These are phyloP conservation scores for Tetragonula clypearis DNA, from an alignment of 1,140 invertebrate species.

Conservation along the genomic window DNA sequence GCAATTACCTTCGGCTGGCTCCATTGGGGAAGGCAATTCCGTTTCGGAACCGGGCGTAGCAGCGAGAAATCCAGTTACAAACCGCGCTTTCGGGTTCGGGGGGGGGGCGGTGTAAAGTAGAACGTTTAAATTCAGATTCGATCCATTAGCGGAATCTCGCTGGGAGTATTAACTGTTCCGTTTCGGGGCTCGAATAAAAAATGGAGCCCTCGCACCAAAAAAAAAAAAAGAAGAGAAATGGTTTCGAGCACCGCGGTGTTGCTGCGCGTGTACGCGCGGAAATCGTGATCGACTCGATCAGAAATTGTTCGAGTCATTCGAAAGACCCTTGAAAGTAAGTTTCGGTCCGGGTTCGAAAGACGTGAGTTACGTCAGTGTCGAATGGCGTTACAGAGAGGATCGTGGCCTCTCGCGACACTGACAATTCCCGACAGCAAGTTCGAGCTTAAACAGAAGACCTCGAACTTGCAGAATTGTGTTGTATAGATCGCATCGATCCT, in stretches of 20 bases:
- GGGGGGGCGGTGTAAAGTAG: not conserved
- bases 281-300: not conserved
- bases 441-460: not conserved
- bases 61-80: slow-evolving; percentile 35
- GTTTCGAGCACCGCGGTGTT: not conserved
- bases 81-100: not conserved
- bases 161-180: slow-evolving; percentile 32
- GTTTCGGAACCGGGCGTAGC: not conserved
- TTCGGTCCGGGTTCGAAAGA: not conserved
- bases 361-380: not conserved
- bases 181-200: slow-evolving; percentile 18
- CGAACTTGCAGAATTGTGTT: not conserved
- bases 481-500: not conserved
- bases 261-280: slow-evolving; percentile 13
- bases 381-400: no score
- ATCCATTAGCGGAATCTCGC: slow-evolving; percentile 31
- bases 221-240: not conserved
- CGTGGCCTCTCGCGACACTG: not conserved
- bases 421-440: not conserved
- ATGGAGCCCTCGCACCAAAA: not conserved
- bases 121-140: slow-evolving; percentile 22
- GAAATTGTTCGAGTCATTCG: not conserved
- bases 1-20: not conserved
- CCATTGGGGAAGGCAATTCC: not conserved
- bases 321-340: not conserved